These are phyloP conservation scores for Drosophila repleta DNA, from an alignment of 1,140 invertebrate genomes.

Conservation along the genomic window DNA sequence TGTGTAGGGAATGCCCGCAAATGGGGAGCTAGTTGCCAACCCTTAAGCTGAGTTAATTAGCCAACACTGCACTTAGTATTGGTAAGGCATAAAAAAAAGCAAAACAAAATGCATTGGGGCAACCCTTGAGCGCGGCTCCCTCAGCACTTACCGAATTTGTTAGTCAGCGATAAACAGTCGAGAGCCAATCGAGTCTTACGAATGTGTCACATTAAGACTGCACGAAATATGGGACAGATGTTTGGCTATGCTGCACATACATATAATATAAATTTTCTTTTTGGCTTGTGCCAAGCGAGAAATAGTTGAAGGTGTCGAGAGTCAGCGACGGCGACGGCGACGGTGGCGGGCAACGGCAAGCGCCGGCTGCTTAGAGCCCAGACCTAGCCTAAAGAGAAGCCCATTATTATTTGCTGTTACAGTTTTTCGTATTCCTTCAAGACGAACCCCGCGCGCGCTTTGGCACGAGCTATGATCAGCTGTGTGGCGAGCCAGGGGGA, in stretches of 20 bases:
- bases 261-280: constrained; percentile 20
- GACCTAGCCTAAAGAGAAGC: constrained; percentile 27
- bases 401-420: constrained; percentile 70
- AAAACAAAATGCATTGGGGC: constrained; percentile 13
- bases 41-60: constrained; percentile 28
- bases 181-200: constrained; percentile 5
- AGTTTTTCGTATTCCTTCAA: constrained; percentile 63
- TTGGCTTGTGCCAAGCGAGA: constrained; percentile 75
- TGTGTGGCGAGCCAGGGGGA: constrained; percentile 40
- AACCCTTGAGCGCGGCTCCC: not conserved
- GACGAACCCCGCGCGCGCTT: constrained; percentile 77
- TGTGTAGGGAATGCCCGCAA: constrained; percentile 20
- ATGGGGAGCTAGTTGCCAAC: constrained; percentile 29
- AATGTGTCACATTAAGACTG: constrained; percentile 67
- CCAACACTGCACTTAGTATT: constrained; percentile 30
- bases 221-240: constrained; percentile 82
- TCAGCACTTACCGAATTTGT: constrained; percentile 72
- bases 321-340: constrained; percentile 53
- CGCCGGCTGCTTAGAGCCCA: constrained; percentile 59
- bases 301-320: constrained; percentile 76
- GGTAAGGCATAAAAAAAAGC: constrained; percentile 15
- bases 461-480: constrained; percentile 73
- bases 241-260: constrained; percentile 31
- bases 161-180: constrained; percentile 53
- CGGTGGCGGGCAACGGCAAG: constrained; percentile 44